Evolutionary conservation across 2,797 vertebrate species (phyloP).

Genomic region (Tapera naevia): DNA sequence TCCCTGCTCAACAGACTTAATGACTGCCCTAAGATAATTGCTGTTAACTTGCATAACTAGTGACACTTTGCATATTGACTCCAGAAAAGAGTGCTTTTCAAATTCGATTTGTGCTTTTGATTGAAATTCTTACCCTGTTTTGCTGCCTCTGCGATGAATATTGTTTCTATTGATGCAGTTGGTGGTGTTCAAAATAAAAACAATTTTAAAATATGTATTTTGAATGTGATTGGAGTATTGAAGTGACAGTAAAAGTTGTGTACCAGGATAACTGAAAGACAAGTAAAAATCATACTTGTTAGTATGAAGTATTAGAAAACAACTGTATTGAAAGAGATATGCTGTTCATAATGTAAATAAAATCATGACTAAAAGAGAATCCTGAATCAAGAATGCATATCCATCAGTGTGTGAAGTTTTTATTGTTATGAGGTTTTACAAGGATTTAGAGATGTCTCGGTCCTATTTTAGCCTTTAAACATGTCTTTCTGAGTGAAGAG

Average conservation of each 20-base stretch:
- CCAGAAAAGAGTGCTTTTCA: background rate
- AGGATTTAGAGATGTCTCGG: background rate
- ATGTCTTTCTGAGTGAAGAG: background rate
- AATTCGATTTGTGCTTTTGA: constrained; percentile 32
- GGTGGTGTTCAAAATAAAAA: constrained; percentile 8
- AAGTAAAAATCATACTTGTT: background rate
- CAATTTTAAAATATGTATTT: background rate
- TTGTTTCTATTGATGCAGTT: background rate
- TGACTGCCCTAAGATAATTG: constrained; percentile 49
- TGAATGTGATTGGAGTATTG: background rate
- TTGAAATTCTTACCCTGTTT: background rate
- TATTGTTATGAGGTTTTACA: background rate
- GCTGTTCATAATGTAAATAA: background rate
- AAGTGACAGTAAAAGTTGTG: background rate
- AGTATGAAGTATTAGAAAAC: background rate
- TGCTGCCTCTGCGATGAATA: background rate
- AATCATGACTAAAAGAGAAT: background rate
- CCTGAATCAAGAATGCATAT: background rate
- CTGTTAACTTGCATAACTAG: constrained; percentile 39
- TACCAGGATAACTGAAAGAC: background rate
- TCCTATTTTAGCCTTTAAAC: background rate
- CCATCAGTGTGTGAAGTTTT: background rate
- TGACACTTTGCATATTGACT: constrained; percentile 31
- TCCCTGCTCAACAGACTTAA: constrained; percentile 37
- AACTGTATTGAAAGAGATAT: background rate